Base-by-base conservation (phyloP, 2,888 invertebrate species). In the Drosophila antonietae region DNA sequence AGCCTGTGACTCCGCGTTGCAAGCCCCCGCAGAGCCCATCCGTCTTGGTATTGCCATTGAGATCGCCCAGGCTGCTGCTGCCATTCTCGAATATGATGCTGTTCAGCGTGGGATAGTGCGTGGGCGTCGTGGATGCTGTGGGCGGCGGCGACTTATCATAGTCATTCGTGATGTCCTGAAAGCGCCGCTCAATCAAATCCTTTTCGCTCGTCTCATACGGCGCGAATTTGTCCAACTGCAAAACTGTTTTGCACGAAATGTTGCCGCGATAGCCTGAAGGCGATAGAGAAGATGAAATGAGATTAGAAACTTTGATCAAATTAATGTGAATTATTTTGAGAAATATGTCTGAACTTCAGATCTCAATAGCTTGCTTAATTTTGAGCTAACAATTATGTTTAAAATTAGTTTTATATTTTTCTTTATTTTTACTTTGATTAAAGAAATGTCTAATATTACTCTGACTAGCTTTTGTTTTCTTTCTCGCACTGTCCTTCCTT, bases 161-260 rank as follows among this genome's bases (percentile, higher is more conserved):
- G 44, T 92, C 92, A 60, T 89, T 91, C 53, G 91, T 91, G 47
- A 92, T 91, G 66, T 92, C 92, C 80, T 92, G 92, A 67, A 92
- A 91, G 59, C 92, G 87, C 8, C 92, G 88, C 72, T 92, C 92
- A 61, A 92, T 78, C 43, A 86, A 47, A 41, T 92, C 92, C 78
- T 92, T 93, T 6, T 93, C 92, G 1, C 75, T 82, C 1, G 89
- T 7, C 46, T 84, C 89, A 68, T 92, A 93, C 14, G 91, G 90
- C 51, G 84, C 88, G 68, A 92, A 91, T 71, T 93, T 93, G 61
- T 93, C 93, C 74, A 93, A 81, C 59, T 92, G 93, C 57, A 93
- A 79, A 6, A 93, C 91, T 3, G 92, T 92, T 74, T 93, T 93
- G 63, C 92, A 92, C 15, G 92, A 92, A 60, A 92, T 91, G 71